Conservation (phyloP, 2,113 vertebrate genomes). For the Albula goreensis region DNA sequence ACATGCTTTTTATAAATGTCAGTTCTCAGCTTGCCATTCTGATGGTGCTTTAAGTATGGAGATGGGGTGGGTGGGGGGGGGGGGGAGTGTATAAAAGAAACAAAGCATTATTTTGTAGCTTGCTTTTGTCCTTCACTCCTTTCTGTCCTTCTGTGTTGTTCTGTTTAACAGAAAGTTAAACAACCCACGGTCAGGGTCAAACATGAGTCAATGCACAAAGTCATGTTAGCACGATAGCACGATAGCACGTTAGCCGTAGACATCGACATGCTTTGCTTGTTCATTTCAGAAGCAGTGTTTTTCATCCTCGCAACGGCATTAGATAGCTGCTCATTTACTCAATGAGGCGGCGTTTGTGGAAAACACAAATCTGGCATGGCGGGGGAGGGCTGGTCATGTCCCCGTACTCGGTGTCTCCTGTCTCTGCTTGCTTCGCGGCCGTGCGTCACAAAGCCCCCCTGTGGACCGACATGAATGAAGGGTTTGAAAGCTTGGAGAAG, state of each 20-base stretch:
- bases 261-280: neutral
- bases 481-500: constrained; percentile 38
- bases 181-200: too few species aligned
- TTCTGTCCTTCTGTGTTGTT: neutral
- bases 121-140: neutral
- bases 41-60: neutral
- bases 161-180: too few species aligned
- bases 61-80: neutral
- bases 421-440: neutral
- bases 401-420: neutral
- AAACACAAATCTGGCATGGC: neutral
- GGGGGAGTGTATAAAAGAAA: neutral
- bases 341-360: neutral
- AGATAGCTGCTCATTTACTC: neutral
- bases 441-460: constrained; percentile 17
- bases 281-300: neutral
- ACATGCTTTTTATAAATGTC: constrained; percentile 15
- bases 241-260: too few species aligned
- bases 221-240: too few species aligned
- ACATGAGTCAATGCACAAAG: too few species aligned
- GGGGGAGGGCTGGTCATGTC: neutral
- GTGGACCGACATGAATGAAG: constrained; percentile 25
- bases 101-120: neutral
- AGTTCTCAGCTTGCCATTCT: constrained; percentile 17
- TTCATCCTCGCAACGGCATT: neutral